A percentile compares a stretch with the other conserved stretches of the same genome.
These are phyloP conservation scores for Orchesella flavescens DNA, from an alignment of 2,888 invertebrate species.

Conservation along the genomic window DNA sequence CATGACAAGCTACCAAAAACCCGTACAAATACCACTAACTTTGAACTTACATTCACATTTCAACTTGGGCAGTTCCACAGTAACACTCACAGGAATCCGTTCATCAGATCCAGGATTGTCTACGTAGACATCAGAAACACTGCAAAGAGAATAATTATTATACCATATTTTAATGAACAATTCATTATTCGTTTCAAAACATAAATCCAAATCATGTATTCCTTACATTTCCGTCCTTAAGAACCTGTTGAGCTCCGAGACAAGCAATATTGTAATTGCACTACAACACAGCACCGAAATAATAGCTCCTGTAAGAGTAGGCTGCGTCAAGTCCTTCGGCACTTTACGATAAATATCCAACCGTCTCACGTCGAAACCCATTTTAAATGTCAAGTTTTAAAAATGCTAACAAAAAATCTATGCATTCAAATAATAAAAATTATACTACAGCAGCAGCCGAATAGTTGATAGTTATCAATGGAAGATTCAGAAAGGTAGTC, in stretches of 20 bases:
- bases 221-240: constrained; percentile 76
- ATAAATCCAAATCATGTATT: constrained; percentile 3
- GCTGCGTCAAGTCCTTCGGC: constrained; percentile 77
- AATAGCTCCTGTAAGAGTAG: constrained; percentile 77
- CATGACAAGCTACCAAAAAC: no score
- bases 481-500: no score
- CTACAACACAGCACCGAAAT: constrained; percentile 76
- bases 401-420: not conserved
- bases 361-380: constrained; percentile 58
- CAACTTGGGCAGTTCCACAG: constrained; percentile 76
- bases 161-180: constrained; percentile 12
- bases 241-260: constrained; percentile 76
- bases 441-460: no score
- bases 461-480: no score
- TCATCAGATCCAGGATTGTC: constrained; percentile 77
- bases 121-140: constrained; percentile 77
- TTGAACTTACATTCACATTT: constrained; percentile 76
- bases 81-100: constrained; percentile 77
- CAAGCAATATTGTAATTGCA: constrained; percentile 76
- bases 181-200: no score
- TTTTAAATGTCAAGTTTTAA: constrained; percentile 10
- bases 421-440: not conserved
- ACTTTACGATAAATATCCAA: constrained; percentile 79
- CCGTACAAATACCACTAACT: not conserved
- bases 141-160: constrained; percentile 69